Evolutionary conservation across 2,113 vertebrate genomes (phyloP).

Genomic region (Phocoena sinus): DNA sequence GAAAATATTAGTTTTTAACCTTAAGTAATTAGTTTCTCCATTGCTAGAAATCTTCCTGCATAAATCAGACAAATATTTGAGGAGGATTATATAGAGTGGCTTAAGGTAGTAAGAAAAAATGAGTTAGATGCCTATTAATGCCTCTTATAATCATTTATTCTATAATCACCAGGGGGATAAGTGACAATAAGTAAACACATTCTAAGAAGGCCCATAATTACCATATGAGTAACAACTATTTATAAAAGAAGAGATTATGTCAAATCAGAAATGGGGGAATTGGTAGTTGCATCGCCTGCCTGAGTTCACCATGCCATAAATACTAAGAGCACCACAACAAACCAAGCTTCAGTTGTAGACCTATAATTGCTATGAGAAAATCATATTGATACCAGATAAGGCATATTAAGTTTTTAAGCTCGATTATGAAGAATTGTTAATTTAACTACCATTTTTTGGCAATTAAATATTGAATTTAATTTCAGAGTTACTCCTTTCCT

Average conservation of each 20-base stretch:
- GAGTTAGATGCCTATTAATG: neutral
- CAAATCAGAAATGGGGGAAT: neutral
- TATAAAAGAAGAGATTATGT: neutral
- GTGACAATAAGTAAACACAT: neutral
- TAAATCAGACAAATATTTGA: neutral
- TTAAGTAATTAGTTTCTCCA: neutral
- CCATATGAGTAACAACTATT: neutral
- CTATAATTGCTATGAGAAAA: neutral
- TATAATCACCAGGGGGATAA: neutral
- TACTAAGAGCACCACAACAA: neutral
- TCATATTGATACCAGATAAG: neutral
- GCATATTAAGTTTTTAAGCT: neutral
- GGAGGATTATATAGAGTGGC: neutral
- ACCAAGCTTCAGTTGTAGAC: neutral
- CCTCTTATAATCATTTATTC: neutral
- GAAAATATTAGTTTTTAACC: neutral
- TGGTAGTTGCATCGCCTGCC: fast-evolving
- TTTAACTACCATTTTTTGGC: neutral
- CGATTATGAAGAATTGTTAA: neutral
- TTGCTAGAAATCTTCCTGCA: neutral
- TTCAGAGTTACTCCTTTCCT: neutral
- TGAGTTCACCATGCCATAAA: neutral
- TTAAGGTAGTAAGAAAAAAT: neutral
- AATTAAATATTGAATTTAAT: neutral
- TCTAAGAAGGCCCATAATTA: too few relatives aligned